phyloP scores from a whole-genome alignment of 2,888 invertebrate genomes.

The Cynaeus angustus region DNA sequence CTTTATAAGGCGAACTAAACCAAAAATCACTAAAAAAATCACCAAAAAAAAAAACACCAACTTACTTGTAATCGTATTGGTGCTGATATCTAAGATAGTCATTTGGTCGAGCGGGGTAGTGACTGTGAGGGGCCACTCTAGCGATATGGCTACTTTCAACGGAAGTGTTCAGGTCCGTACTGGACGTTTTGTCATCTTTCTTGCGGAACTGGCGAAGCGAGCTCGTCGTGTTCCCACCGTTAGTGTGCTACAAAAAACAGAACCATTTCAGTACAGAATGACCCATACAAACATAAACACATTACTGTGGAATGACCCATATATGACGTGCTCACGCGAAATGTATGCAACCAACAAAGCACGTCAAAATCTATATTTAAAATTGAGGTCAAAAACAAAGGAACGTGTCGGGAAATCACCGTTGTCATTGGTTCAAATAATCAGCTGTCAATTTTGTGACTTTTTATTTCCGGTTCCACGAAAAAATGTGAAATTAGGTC shows the following conservation, averaged over 20 bases:
- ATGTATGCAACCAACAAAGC: too few relatives aligned
- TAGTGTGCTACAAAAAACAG: constrained; percentile 52
- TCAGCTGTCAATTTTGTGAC: too few relatives aligned
- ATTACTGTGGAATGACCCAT: too few relatives aligned
- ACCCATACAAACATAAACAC: too few relatives aligned
- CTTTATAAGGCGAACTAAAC: constrained; percentile 54
- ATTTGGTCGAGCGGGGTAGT: constrained; percentile 64
- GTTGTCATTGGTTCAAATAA: too few relatives aligned
- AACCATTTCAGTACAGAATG: too few relatives aligned
- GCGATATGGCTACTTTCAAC: constrained; percentile 65
- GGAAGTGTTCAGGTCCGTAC: constrained; percentile 41
- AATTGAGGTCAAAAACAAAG: too few relatives aligned
- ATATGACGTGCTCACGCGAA: too few relatives aligned
- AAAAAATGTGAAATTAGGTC: too few relatives aligned
- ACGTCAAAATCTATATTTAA: too few relatives aligned
- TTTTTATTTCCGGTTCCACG: too few relatives aligned
- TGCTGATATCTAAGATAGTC: constrained; percentile 63
- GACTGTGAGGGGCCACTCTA: constrained; percentile 69
- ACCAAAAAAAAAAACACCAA: not conserved
- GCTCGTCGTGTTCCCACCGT: constrained; percentile 64
- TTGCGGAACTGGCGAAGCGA: constrained; percentile 69
- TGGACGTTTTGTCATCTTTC: constrained; percentile 65
- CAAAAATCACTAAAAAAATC: not conserved
- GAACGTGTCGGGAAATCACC: too few relatives aligned
- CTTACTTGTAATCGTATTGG: constrained; percentile 66